A percentile compares a stretch with the other conserved stretches of the same genome.
Evolutionary conservation across 2,113 vertebrate species (phyloP).

Genomic region (Microtus ochrogaster): DNA sequence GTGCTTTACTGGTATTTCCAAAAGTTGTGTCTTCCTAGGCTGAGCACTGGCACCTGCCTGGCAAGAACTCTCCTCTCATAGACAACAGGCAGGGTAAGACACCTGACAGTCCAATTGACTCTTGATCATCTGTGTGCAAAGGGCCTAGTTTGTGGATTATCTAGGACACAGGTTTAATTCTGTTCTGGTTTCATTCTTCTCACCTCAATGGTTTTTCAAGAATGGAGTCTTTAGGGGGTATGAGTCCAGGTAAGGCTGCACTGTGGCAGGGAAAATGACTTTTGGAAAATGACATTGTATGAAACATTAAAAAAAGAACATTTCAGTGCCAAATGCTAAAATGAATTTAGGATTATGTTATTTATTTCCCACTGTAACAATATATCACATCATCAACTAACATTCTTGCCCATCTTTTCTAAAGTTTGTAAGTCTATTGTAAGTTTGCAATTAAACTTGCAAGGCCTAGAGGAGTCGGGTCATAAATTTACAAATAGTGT

Average conservation of each 20-base stretch:
- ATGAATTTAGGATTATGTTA: not conserved
- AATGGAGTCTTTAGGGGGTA: not conserved
- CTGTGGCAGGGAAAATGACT: not conserved
- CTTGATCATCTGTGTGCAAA: slow-evolving; percentile 62
- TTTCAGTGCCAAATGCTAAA: not conserved
- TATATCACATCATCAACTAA: not conserved
- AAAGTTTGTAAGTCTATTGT: not conserved
- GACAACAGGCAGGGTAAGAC: not conserved
- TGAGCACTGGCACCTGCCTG: not conserved
- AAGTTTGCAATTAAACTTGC: slow-evolving; percentile 29
- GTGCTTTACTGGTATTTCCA: not conserved
- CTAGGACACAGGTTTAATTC: slow-evolving; percentile 43
- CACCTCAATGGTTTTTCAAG: not conserved
- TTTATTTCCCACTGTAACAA: not conserved
- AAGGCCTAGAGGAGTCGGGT: not conserved
- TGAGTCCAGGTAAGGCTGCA: not conserved
- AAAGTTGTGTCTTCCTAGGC: not conserved
- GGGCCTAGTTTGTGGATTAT: slow-evolving; percentile 73
- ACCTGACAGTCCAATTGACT: slow-evolving; percentile 68
- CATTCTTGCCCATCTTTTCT: not conserved
- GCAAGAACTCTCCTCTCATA: not conserved
- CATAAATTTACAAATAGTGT: not conserved
- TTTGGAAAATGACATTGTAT: slow-evolving; percentile 35
- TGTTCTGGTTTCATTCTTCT: slow-evolving; percentile 45
- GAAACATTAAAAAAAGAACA: slow-evolving; percentile 45